Evolutionary conservation across 2,113 vertebrate genomes (phyloP).

Genomic region (Melanerpes aurifrons): DNA sequence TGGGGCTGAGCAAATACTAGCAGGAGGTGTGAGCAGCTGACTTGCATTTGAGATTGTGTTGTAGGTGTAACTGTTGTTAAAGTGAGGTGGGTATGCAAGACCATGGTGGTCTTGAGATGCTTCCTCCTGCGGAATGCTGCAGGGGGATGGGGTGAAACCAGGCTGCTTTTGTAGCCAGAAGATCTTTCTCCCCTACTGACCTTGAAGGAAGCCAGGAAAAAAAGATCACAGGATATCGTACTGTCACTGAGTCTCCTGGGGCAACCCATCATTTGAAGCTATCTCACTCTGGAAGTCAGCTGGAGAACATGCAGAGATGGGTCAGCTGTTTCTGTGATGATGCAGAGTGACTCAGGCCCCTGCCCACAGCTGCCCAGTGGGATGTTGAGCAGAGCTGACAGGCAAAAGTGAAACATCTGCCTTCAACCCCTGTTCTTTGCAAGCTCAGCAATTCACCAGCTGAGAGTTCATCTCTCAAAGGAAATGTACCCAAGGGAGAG

Average conservation of each 20-base stretch:
- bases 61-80: background rate
- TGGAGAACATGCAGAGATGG: background rate
- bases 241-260: background rate
- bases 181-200: background rate
- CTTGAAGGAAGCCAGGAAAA: background rate
- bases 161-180: background rate
- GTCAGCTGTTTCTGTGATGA: background rate
- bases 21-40: background rate
- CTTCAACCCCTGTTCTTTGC: background rate
- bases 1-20: background rate
- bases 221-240: background rate
- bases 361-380: background rate
- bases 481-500: background rate
- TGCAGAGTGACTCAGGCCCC: constrained; percentile 5
- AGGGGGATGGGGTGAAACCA: background rate
- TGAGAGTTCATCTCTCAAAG: background rate
- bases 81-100: background rate
- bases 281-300: background rate
- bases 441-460: background rate
- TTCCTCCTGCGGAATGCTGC: background rate
- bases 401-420: background rate
- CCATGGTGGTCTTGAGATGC: background rate
- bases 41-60: background rate
- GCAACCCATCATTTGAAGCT: background rate
- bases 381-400: constrained; percentile 31